A percentile compares a stretch with the other conserved stretches of the same genome.
These are phyloP conservation scores for Odontocerum albicorne DNA, from an alignment of 2,888 invertebrate genomes.

Conservation along the genomic window DNA sequence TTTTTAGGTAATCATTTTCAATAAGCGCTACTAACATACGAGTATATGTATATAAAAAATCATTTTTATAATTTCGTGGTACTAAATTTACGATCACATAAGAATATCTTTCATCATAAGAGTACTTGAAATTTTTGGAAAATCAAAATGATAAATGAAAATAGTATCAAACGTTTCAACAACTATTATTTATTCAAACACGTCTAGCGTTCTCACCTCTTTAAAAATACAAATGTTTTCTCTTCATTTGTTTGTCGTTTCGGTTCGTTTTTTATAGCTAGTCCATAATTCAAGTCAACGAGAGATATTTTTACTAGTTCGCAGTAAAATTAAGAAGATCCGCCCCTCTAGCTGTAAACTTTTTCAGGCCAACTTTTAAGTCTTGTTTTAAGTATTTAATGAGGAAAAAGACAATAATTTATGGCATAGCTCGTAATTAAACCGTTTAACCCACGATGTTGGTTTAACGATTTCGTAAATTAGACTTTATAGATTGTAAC, in stretches of 20 bases:
- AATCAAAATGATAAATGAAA: too few relatives aligned
- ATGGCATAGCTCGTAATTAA: neutral
- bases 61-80: too few relatives aligned
- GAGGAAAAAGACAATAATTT: slow-evolving; percentile 2
- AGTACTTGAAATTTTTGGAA: too few relatives aligned
- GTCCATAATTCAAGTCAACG: neutral
- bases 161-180: too few relatives aligned
- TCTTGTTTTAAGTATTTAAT: neutral
- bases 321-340: neutral
- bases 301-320: neutral
- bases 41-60: too few relatives aligned
- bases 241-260: slow-evolving; percentile 29
- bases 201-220: slow-evolving; percentile 16
- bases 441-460: neutral
- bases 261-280: slow-evolving; percentile 20
- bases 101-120: too few relatives aligned
- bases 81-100: too few relatives aligned
- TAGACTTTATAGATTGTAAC: neutral
- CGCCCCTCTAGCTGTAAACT: neutral
- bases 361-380: too few relatives aligned
- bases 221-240: slow-evolving; percentile 32
- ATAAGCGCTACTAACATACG: too few relatives aligned
- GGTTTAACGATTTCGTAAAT: slow-evolving; percentile 3
- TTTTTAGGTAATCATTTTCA: too few relatives aligned
- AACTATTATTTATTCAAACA: too few relatives aligned